Base-by-base conservation (phyloP, 30 jellyfish, hydroid and myxozoan genomes). In the Hydra vulgaris region DNA sequence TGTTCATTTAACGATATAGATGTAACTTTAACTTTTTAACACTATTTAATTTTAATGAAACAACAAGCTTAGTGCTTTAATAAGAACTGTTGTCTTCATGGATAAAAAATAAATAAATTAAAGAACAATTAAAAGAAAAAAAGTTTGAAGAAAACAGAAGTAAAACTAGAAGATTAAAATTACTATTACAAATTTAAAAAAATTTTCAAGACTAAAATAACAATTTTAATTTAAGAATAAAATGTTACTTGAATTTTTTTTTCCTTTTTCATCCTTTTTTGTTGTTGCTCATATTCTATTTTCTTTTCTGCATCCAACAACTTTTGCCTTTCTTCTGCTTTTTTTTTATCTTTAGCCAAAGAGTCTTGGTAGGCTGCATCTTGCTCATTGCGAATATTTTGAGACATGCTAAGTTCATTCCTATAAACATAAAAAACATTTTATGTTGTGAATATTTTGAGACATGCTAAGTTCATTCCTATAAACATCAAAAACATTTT, bases 281-380 rank as follows among this genome's bases (percentile, higher is more conserved):
- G 74, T 69, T 55, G 74, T 25, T 76, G 80, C 27, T 53, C 70
- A 66, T 82, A 76, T 82, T 89, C 95, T 56, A 81, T 89, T 71
- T 71, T 21, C 72, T 70, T 66, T 23, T 23, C 68, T 18, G 73
- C 87, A 18, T 70, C 85, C 71, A 15, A 18, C 23, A 15, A 12
- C 23, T 70, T 70, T 54, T 70, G 67, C 74, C 26, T 80, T n/a
- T 23, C 84, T 5, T 61, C 79, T 25, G 78, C 95, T 82, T 89
- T 89, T 74, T 89, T 88, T 24, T 86, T 88, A 67, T 89, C 97
- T 54, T 74, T 73, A 25, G 86, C 91, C 54, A 85, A 83, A 0
- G 95, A 89, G 18, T 81, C 68, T 82, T 80, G 83, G 53, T 80
- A 89, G n/a, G 91, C 97, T 18, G 68, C 77, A 54, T 89, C 97